These are phyloP conservation scores for Mormyrops boulengeri DNA, from an alignment of 2,797 vertebrate species.

Conservation along the genomic window DNA sequence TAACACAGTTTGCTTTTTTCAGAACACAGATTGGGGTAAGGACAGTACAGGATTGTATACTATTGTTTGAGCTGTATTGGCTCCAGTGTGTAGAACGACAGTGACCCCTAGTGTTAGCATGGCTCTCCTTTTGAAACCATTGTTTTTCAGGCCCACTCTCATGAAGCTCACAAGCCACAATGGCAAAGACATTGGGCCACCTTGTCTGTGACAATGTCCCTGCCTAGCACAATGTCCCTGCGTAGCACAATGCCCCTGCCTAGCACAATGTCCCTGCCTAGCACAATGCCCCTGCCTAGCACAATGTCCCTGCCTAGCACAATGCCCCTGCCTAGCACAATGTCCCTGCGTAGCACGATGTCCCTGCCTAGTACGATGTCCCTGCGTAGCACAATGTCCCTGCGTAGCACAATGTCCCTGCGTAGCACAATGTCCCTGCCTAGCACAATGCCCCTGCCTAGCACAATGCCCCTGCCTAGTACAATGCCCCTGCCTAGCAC, in stretches of 20 bases:
- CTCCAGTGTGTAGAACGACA: background rate
- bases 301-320: background rate
- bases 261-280: no score
- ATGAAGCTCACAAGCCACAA: slow-evolving; percentile 46
- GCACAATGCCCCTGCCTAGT: slow-evolving; percentile 24
- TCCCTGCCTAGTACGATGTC: slow-evolving; percentile 28
- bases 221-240: slow-evolving; percentile 24
- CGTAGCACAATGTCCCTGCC: slow-evolving; percentile 25
- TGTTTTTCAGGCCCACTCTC: slow-evolving; percentile 55
- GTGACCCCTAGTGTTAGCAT: slow-evolving; percentile 18
- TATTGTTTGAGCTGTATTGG: background rate
- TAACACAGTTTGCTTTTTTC: background rate
- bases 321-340: slow-evolving; percentile 27
- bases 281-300: no score
- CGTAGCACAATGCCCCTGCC: no score
- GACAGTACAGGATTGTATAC: background rate
- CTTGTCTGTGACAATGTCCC: slow-evolving; percentile 39
- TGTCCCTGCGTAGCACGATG: slow-evolving; percentile 27
- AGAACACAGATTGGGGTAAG: background rate
- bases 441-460: slow-evolving; percentile 26
- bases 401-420: slow-evolving; percentile 23
- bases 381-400: slow-evolving; percentile 26
- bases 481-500: slow-evolving; percentile 31
- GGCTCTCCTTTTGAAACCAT: slow-evolving; percentile 55
- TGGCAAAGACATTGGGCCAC: slow-evolving; percentile 24